Evolutionary conservation across 2,888 invertebrate species (phyloP), one percentile per base, ranked within the genome.

Genomic region (Proisotoma minuta): DNA sequence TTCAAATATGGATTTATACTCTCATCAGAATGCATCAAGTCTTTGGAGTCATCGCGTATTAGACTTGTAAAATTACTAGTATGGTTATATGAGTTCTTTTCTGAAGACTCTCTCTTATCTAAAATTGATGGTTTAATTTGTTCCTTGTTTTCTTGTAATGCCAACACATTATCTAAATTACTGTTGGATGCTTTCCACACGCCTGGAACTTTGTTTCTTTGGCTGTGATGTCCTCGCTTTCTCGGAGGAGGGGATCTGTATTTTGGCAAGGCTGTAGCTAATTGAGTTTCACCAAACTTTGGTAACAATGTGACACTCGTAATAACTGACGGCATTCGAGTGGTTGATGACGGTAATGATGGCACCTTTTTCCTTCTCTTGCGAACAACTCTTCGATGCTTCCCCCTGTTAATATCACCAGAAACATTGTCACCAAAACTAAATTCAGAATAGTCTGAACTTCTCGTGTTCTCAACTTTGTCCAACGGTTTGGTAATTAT

Each of bases 1-100:
- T 69, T 69, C n/a, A 66, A 50, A 43, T 58, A 66, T 5, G 69
- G 64, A 43, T 65, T 66, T 18, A 51, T 57, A 47, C 66, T 66
- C 57, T 69, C 69, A 10, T 62, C 64, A 24, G 57, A 59, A 52
- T 61, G 54, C 53, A 64, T 56, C 18, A 2, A 57, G 18, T 27
- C 15, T 23, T 50, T 18, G 52, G 24, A 12, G 57, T 27, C 5
- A 48, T 12, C 10, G 53, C 54, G 2, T 53, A 59, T 24, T 50
- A 34, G 2, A n/a, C 15, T 4, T 23, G 22, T 22, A 59, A 50
- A 49, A 59, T 51, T 26, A n/a, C n/a, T n/a, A n/a, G n/a, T n/a
- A 56, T 52, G 28, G n/a, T 18, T 18, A 8, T 20, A 12, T 12
- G 8, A 27, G 29, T 5, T 8, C 5, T 15, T 4, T 5, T 52